A percentile compares a stretch with the other conserved stretches of the same genome.
Evolutionary conservation across 35 echinoderm and acorn worm genomes (phyloP).

Genomic region (Apostichopus japonicus): DNA sequence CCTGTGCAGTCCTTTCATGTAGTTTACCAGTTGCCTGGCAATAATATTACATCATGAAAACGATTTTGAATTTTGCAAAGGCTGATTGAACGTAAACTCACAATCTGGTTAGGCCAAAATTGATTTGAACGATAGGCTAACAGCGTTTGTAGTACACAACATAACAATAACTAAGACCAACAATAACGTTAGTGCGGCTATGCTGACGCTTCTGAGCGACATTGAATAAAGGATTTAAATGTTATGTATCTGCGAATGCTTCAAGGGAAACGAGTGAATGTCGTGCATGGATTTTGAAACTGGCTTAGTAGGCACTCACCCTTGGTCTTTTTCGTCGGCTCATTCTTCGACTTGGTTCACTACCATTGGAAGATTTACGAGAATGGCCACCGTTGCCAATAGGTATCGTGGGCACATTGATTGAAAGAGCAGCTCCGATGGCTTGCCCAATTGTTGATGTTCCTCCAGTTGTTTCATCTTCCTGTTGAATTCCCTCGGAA

Average conservation of each 20-base stretch:
- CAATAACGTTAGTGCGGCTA: too few relatives aligned
- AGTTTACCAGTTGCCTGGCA: too few relatives aligned
- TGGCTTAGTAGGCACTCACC: slow-evolving; percentile 28
- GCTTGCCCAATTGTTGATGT: slow-evolving; percentile 35
- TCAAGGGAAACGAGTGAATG: neutral
- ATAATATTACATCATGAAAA: too few relatives aligned
- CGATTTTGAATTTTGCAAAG: too few relatives aligned
- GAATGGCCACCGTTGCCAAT: slow-evolving; percentile 8
- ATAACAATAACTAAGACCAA: neutral
- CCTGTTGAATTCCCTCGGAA: slow-evolving; percentile 51
- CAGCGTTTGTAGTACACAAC: neutral
- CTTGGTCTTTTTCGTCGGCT: slow-evolving; percentile 72
- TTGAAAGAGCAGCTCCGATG: slow-evolving; percentile 45
- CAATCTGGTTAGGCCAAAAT: neutral
- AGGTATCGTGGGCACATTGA: slow-evolving; percentile 38
- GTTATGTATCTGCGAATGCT: neutral
- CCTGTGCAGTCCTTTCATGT: too few relatives aligned
- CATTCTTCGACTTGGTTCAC: slow-evolving; percentile 59
- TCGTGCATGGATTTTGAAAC: neutral
- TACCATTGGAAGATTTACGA: slow-evolving; percentile 54
- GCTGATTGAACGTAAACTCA: too few relatives aligned
- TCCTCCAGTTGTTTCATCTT: slow-evolving; percentile 15
- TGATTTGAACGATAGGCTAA: neutral
- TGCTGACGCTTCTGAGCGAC: neutral
- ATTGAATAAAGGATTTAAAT: neutral